Conservation (phyloP, 2,113 vertebrate species). For the Camelus dromedarius region DNA sequence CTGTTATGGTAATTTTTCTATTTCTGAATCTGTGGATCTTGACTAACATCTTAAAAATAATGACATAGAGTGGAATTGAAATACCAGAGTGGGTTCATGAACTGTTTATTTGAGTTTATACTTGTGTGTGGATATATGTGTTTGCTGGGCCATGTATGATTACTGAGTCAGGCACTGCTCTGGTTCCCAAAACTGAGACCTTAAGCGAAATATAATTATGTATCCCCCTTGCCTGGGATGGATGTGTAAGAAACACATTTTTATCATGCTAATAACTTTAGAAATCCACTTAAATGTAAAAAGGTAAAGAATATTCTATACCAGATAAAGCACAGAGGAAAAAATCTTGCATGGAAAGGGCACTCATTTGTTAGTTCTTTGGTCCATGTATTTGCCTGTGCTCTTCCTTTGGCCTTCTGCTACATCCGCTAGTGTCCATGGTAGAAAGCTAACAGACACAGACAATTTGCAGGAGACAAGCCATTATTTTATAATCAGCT, state of each 20-base stretch:
- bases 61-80: not conserved
- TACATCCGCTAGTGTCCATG: not conserved
- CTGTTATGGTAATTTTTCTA: not conserved
- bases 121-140: not conserved
- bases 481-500: not conserved
- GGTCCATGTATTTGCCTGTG: not conserved
- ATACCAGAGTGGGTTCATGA: not conserved
- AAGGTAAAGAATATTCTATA: not conserved
- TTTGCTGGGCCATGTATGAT: not conserved
- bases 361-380: not conserved
- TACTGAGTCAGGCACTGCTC: conserved; percentile 11
- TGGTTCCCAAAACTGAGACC: not conserved
- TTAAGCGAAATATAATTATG: not conserved
- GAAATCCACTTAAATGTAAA: not conserved
- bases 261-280: not conserved
- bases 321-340: not conserved
- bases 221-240: not conserved
- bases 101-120: conserved; percentile 7
- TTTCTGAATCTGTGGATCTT: conserved; percentile 31
- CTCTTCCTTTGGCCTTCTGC: not conserved
- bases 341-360: not conserved
- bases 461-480: not conserved
- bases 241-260: not conserved
- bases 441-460: not conserved
- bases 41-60: conserved; percentile 25